Percentiles rank a stretch among this genome's conserved stretches.
Conservation (phyloP, 2,113 vertebrate genomes). For the Trochalopteron elliotii region DNA sequence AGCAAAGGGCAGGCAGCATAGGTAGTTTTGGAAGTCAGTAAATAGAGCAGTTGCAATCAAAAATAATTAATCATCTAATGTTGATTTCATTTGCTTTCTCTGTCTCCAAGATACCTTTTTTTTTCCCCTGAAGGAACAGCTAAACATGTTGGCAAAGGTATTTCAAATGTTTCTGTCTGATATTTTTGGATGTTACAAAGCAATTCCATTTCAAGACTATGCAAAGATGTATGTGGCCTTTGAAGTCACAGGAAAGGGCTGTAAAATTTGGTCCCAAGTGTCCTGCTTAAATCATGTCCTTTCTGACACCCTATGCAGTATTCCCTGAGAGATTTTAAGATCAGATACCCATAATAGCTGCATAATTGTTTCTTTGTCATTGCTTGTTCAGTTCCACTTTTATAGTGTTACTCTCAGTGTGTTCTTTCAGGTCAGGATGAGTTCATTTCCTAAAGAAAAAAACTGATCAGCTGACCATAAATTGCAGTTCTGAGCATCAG, state of each 20-base stretch:
- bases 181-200: neutral
- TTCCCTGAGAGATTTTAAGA: neutral
- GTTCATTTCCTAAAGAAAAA: neutral
- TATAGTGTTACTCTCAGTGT: neutral
- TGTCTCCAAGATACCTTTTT: neutral
- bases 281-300: neutral
- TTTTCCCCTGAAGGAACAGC: neutral
- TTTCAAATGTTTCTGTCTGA: neutral
- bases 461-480: neutral
- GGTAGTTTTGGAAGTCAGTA: conserved; percentile 8
- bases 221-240: neutral
- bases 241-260: neutral
- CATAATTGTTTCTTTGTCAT: neutral
- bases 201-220: neutral
- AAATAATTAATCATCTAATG: neutral
- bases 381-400: neutral
- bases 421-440: neutral
- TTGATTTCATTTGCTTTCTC: neutral
- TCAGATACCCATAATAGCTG: neutral
- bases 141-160: neutral
- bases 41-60: neutral
- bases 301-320: neutral
- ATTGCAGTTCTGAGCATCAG: neutral
- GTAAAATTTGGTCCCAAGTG: neutral
- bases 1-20: neutral